Percentiles rank a stretch among this genome's conserved stretches.
Conservation (phyloP, 2,797 vertebrate species). For the Microtus californicus region DNA sequence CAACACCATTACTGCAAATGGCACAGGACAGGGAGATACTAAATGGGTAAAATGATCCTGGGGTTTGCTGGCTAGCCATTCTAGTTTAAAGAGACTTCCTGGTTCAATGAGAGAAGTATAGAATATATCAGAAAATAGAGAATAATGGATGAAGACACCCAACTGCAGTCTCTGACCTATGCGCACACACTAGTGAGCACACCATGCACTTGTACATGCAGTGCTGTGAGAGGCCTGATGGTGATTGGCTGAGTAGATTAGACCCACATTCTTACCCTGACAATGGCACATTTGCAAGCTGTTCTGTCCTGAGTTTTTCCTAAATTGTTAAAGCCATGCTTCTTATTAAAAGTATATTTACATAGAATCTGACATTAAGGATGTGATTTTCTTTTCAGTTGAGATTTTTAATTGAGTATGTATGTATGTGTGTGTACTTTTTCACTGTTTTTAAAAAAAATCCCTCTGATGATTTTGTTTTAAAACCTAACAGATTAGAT, state of each 20-base stretch:
- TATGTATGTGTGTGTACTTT: background rate
- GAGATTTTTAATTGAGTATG: background rate
- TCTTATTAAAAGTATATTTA: background rate
- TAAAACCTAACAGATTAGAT: slow-evolving; percentile 44
- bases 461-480: slow-evolving; percentile 17
- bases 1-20: background rate
- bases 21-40: background rate
- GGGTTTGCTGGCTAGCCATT: background rate
- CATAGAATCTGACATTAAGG: slow-evolving; percentile 2
- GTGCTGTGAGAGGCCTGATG: background rate
- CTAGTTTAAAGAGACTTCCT: background rate
- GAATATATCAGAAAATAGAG: background rate
- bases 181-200: background rate
- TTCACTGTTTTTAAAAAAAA: slow-evolving; percentile 1
- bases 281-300: background rate
- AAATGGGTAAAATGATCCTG: background rate
- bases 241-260: background rate
- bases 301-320: background rate
- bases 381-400: slow-evolving; percentile 48
- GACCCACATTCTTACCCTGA: background rate
- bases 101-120: background rate
- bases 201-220: background rate
- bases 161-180: background rate
- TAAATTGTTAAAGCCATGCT: slow-evolving; percentile 1
- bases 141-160: background rate